These are phyloP conservation scores for Tokudaia tokunoshimensis DNA, from an alignment of 2,797 vertebrate genomes.

Conservation along the genomic window DNA sequence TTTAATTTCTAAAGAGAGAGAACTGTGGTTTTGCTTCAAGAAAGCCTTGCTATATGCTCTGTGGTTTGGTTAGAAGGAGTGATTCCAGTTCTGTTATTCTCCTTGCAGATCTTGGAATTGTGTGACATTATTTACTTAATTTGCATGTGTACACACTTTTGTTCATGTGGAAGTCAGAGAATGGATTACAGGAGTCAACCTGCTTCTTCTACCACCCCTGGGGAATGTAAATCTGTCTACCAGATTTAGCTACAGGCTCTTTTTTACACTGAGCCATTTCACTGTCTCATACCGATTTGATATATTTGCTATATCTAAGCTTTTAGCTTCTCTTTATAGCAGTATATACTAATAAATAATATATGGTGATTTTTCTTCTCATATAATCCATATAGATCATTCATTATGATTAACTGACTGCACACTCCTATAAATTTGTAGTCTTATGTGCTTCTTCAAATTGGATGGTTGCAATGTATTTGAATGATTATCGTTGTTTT, in stretches of 20 bases:
- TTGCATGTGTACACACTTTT: neutral
- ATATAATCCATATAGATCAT: neutral
- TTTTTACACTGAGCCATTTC: neutral
- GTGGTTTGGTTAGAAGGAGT: constrained; percentile 35
- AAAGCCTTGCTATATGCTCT: neutral
- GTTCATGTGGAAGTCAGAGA: neutral
- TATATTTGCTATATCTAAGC: neutral
- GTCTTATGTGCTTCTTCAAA: constrained; percentile 9
- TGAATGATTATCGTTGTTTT: constrained; percentile 12
- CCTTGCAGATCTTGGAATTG: neutral
- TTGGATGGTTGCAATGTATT: neutral
- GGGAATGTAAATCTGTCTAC: too few relatives aligned
- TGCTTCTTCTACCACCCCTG: neutral
- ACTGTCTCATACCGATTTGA: neutral
- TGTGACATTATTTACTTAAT: neutral
- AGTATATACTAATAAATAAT: neutral
- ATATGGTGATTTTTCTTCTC: neutral
- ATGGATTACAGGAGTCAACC: neutral
- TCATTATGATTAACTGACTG: neutral
- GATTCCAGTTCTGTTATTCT: neutral
- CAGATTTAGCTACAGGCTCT: neutral
- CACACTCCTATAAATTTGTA: neutral
- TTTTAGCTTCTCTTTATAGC: constrained; percentile 19
- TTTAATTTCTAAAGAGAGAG: neutral
- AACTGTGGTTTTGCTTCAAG: neutral